Conservation (phyloP, 1,140 invertebrate species). For the Bombus pascuorum region DNA sequence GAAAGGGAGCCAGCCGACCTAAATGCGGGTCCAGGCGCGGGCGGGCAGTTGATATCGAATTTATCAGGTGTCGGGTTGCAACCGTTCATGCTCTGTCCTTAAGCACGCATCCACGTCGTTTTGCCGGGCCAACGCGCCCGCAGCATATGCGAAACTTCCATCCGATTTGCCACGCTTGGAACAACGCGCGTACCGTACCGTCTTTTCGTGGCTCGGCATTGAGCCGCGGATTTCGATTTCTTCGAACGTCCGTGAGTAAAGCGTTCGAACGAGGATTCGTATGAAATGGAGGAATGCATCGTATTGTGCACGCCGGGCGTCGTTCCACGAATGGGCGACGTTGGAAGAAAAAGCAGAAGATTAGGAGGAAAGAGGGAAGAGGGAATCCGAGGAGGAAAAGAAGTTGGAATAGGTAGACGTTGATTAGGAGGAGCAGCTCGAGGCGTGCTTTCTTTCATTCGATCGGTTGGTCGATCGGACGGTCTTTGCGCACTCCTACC, state of each 20-base stretch:
- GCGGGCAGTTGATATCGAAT: conserved; percentile 78
- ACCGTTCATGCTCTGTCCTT: conserved; percentile 70
- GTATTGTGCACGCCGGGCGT: not conserved
- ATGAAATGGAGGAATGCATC: not conserved
- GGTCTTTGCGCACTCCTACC: conserved; percentile 28
- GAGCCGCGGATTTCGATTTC: conserved; percentile 53
- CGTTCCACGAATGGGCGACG: not conserved
- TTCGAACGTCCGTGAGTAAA: conserved; percentile 38
- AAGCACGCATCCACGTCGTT: conserved; percentile 70
- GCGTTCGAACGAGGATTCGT: conserved; percentile 31
- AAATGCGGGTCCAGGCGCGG: conserved; percentile 71
- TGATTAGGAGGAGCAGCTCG: conserved; percentile 76
- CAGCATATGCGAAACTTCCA: conserved; percentile 59
- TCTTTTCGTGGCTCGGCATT: conserved; percentile 3
- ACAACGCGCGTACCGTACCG: conserved; percentile 30
- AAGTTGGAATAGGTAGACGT: conserved; percentile 75
- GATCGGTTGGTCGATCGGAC: conserved; percentile 25
- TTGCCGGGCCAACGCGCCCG: conserved; percentile 74
- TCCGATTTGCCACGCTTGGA: conserved; percentile 64
- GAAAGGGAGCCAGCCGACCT: conserved; percentile 39
- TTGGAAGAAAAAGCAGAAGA: not conserved
- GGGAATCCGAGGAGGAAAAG: not conserved
- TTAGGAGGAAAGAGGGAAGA: not conserved
- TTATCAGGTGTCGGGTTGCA: conserved; percentile 78
- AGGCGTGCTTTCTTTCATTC: conserved; percentile 63